Conservation (phyloP, 2,797 vertebrate species). For the Anas georgica region DNA sequence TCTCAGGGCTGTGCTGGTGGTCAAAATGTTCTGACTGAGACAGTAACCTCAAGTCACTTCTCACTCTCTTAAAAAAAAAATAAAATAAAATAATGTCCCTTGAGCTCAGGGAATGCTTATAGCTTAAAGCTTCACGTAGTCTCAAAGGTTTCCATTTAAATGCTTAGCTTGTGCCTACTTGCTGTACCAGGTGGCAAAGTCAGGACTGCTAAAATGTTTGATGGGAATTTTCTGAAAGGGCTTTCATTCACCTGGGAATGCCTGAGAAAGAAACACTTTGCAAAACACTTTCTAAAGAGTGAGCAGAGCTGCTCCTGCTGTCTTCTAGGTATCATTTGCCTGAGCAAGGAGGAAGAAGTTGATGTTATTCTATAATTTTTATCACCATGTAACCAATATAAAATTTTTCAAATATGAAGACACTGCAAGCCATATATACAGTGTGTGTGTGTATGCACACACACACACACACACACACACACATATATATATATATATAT, state of each 20-base stretch:
- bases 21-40: neutral
- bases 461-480: no score
- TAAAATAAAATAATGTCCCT: neutral
- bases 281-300: neutral
- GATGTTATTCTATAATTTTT: rapidly evolving
- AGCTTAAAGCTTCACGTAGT: neutral
- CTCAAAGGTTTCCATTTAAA: neutral
- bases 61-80: neutral
- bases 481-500: no score
- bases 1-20: neutral
- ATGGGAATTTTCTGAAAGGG: neutral
- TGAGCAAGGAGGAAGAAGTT: neutral
- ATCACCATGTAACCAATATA: neutral
- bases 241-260: neutral
- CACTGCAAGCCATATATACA: neutral
- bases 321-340: neutral
- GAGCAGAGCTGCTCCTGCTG: neutral
- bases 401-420: neutral
- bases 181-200: neutral
- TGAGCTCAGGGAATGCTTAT: neutral
- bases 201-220: neutral
- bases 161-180: neutral
- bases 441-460: no score
- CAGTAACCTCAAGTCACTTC: neutral
- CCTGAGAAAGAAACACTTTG: neutral